Evolutionary conservation across 1,140 invertebrate species (phyloP).

Genomic region (Tribolium castaneum): DNA sequence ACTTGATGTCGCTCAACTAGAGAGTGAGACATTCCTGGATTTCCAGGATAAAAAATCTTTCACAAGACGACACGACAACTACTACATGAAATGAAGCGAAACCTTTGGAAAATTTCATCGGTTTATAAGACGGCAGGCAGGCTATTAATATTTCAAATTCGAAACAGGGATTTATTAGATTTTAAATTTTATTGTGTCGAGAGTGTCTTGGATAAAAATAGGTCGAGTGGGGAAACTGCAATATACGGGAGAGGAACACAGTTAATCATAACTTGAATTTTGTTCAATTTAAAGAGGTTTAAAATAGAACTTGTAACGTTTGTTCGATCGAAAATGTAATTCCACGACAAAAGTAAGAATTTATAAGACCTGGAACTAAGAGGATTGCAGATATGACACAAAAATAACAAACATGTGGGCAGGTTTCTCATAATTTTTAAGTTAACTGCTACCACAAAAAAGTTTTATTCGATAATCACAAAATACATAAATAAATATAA

Average conservation of each 20-base stretch:
- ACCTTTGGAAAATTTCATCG: background rate
- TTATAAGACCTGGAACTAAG: background rate
- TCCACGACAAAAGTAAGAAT: background rate
- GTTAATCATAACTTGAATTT: background rate
- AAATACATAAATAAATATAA: no score
- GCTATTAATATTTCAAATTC: background rate
- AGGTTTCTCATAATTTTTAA: no score
- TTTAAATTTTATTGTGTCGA: background rate
- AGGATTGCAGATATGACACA: background rate
- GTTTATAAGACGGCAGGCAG: background rate
- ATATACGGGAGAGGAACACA: background rate
- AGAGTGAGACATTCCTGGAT: slow-evolving; percentile 8
- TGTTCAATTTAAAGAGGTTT: background rate
- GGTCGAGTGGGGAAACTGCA: background rate
- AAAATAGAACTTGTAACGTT: background rate
- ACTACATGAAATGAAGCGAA: background rate
- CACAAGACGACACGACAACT: slow-evolving; percentile 19
- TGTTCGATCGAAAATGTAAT: background rate
- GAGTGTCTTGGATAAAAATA: background rate
- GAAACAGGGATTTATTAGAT: background rate
- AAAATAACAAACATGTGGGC: background rate
- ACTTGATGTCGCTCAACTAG: slow-evolving; percentile 1
- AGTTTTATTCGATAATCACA: no score
- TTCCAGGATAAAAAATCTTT: slow-evolving; percentile 17
- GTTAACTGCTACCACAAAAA: no score